A percentile compares a stretch with the other conserved stretches of the same genome.
These are phyloP conservation scores for Lontra canadensis DNA, from an alignment of 2,113 vertebrate species.

Conservation along the genomic window DNA sequence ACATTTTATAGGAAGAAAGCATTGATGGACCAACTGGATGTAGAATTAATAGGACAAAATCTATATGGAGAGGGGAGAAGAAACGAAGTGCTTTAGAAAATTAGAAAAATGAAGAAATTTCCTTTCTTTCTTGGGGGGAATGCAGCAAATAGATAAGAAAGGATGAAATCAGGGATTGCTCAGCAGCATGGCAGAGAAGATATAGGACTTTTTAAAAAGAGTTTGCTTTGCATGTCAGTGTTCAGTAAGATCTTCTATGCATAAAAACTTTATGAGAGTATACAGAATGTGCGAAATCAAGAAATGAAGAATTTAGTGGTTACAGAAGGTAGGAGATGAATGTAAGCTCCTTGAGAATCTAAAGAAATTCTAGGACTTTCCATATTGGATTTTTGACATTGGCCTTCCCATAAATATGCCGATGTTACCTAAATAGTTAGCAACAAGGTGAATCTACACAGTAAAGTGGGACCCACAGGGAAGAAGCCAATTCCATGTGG, in stretches of 20 bases:
- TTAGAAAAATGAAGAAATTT: neutral
- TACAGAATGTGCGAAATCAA: neutral
- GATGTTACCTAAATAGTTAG: neutral
- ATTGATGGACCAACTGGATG: neutral
- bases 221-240: neutral
- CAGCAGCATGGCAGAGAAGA: neutral
- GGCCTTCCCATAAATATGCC: neutral
- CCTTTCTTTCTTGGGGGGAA: neutral
- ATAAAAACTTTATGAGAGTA: neutral
- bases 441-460: neutral
- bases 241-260: neutral
- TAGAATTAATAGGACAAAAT: neutral
- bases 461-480: neutral
- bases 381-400: neutral
- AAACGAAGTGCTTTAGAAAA: neutral
- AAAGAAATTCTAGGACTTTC: neutral
- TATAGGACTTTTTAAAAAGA: neutral
- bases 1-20: neutral
- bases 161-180: neutral
- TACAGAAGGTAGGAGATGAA: neutral
- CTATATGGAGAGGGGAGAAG: neutral
- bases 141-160: neutral
- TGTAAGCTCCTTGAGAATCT: neutral
- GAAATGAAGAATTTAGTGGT: neutral
- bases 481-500: neutral